These are phyloP conservation scores for Rotaria magnacalcarata DNA, from an alignment of 2,888 invertebrate genomes.

Conservation along the genomic window DNA sequence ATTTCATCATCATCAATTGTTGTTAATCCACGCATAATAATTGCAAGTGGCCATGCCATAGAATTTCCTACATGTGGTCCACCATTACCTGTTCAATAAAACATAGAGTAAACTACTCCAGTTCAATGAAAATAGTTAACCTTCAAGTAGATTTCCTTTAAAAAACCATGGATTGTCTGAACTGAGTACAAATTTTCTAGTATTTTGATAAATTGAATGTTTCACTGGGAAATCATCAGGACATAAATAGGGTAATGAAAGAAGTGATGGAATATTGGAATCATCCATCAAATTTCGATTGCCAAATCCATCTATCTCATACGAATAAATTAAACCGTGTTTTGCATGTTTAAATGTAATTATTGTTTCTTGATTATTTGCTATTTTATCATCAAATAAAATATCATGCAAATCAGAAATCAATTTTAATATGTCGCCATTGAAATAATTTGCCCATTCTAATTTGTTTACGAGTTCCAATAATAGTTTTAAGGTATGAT, in stretches of 20 bases:
- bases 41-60: neutral
- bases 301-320: neutral
- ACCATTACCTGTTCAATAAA: neutral
- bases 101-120: neutral
- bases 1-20: neutral
- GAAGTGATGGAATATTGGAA: constrained; percentile 2
- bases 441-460: neutral
- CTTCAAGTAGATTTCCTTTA: neutral
- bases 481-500: neutral
- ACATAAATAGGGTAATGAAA: constrained; percentile 19
- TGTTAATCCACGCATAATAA: constrained; percentile 26
- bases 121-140: neutral
- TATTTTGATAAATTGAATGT: constrained; percentile 15
- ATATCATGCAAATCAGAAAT: neutral
- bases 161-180: neutral
- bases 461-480: neutral
- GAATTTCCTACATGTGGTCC: neutral
- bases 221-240: neutral
- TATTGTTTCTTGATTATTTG: neutral
- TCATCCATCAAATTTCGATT: constrained; percentile 13
- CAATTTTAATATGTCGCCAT: neutral
- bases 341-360: neutral
- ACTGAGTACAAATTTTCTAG: constrained; percentile 33
- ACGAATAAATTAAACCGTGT: constrained; percentile 4
- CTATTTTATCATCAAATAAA: neutral